A percentile compares a stretch with the other conserved stretches of the same genome.
These are phyloP conservation scores for Macrophya annulata DNA, from an alignment of 2,888 invertebrate genomes.

Conservation along the genomic window DNA sequence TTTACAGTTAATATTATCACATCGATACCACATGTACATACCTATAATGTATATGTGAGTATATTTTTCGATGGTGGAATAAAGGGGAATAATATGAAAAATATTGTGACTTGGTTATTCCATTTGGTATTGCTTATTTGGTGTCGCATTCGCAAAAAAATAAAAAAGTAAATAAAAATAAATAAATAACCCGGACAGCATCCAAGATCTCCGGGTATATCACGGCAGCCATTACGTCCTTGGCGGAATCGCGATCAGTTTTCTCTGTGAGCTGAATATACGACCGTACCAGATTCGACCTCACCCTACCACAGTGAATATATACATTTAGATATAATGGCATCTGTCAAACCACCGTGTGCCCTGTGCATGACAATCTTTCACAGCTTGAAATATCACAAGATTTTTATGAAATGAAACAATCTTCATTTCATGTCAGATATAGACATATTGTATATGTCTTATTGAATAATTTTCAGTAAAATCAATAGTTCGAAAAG, in stretches of 20 bases:
- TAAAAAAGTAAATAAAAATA: too few relatives aligned
- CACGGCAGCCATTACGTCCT: background rate
- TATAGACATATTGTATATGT: background rate
- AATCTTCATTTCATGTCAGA: background rate
- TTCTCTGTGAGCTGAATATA: constrained; percentile 36
- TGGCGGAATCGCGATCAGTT: constrained; percentile 21
- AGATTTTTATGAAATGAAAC: constrained; percentile 13
- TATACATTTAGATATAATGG: constrained; percentile 33
- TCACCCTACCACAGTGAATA: constrained; percentile 3
- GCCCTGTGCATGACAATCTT: constrained; percentile 33
- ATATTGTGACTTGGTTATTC: constrained; percentile 9
- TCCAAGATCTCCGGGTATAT: constrained; percentile 8
- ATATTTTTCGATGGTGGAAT: background rate
- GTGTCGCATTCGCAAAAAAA: background rate
- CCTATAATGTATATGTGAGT: background rate
- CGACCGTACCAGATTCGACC: constrained; percentile 8
- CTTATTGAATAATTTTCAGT: background rate
- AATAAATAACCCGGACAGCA: background rate
- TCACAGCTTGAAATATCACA: background rate
- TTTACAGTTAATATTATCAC: background rate
- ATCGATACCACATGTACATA: too few relatives aligned
- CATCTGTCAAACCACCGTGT: constrained; percentile 37
- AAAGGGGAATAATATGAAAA: background rate
- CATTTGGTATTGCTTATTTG: background rate
- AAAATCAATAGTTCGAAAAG: background rate